Conservation (phyloP, 2,888 invertebrate species). For the Brenthis ino region DNA sequence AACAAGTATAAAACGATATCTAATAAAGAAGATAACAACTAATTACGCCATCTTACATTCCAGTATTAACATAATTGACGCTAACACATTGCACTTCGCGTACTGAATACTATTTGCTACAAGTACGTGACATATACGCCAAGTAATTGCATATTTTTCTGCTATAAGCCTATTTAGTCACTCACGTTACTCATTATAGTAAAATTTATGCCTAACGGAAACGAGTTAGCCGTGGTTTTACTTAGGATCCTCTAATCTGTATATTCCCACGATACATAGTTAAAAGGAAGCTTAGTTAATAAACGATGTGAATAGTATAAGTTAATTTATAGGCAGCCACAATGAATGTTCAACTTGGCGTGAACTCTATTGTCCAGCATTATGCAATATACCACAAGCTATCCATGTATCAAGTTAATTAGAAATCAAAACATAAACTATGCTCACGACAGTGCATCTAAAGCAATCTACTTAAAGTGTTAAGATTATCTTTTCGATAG, state of each 20-base stretch:
- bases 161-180: conserved; percentile 33
- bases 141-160: conserved; percentile 28
- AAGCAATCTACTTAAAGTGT: conserved; percentile 9
- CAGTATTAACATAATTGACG: conserved; percentile 11
- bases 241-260: conserved; percentile 34
- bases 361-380: conserved; percentile 37
- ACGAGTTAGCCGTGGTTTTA: conserved; percentile 33
- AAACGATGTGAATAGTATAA: conserved; percentile 35
- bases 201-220: conserved; percentile 39
- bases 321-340: conserved; percentile 38
- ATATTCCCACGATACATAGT: conserved; percentile 37
- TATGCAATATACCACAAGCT: conserved; percentile 32
- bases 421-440: conserved; percentile 20
- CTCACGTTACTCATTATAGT: conserved; percentile 39
- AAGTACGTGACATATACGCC: conserved; percentile 20
- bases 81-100: conserved; percentile 11
- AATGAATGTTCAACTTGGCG: conserved; percentile 36
- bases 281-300: conserved; percentile 26
- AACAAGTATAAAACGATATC: conserved; percentile 4
- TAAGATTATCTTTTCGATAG: not conserved
- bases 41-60: conserved; percentile 4
- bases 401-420: conserved; percentile 27
- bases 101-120: conserved; percentile 7
- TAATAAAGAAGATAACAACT: conserved; percentile 8
- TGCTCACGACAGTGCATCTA: not conserved